These are phyloP conservation scores for Brachyhypopomus occidentalis DNA, from an alignment of 2,113 vertebrate genomes.

Conservation along the genomic window DNA sequence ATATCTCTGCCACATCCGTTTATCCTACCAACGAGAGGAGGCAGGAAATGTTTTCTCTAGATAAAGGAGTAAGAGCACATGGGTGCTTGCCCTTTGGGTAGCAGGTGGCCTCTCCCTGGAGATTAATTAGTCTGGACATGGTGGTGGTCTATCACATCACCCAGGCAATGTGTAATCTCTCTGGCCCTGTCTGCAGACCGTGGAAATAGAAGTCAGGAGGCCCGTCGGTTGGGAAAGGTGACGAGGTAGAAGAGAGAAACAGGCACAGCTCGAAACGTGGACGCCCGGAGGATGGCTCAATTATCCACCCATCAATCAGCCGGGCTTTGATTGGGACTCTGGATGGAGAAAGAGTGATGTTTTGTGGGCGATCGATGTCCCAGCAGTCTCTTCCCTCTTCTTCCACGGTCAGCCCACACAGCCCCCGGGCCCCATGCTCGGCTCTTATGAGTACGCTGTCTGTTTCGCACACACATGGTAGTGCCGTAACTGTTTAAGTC, in stretches of 20 bases:
- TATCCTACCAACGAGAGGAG: background rate
- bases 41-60: constrained; percentile 11
- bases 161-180: constrained; percentile 54
- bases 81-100: constrained; percentile 51
- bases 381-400: constrained; percentile 57
- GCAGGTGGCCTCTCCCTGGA: constrained; percentile 67
- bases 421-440: constrained; percentile 59
- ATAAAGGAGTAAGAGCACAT: constrained; percentile 32
- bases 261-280: constrained; percentile 63
- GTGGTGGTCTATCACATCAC: constrained; percentile 58
- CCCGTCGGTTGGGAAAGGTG: constrained; percentile 64
- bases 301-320: constrained; percentile 75
- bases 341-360: constrained; percentile 66
- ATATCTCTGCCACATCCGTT: background rate
- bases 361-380: constrained; percentile 70
- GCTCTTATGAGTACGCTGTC: constrained; percentile 34
- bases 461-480: constrained; percentile 46
- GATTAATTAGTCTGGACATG: constrained; percentile 73
- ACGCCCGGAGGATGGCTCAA: constrained; percentile 71
- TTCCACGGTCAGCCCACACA: constrained; percentile 58
- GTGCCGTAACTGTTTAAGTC: constrained; percentile 12
- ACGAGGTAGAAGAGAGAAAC: constrained; percentile 66
- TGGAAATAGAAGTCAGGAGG: constrained; percentile 69
- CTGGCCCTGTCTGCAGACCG: constrained; percentile 63
- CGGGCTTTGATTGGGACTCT: constrained; percentile 67